phyloP scores from a whole-genome alignment of 2,797 vertebrate species.

The Chelmon rostratus region DNA sequence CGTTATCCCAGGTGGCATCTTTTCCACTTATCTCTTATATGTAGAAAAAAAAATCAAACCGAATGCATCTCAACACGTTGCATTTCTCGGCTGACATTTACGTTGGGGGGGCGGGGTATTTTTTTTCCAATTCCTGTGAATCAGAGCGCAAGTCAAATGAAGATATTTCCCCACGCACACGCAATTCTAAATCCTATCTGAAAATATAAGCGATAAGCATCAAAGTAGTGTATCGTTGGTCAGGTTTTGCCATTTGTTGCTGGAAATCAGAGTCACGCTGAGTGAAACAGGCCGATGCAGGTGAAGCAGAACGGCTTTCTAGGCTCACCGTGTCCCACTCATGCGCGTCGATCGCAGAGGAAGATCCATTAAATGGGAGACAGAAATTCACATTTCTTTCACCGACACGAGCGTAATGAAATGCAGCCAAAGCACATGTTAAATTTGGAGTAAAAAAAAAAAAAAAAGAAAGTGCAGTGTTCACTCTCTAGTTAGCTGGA shows the following conservation, averaged over 20 bases:
- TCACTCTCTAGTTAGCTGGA: constrained; percentile 11
- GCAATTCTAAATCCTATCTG: constrained; percentile 4
- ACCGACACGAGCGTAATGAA: constrained; percentile 6
- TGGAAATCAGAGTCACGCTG: background rate
- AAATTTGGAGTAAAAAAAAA: constrained; percentile 10
- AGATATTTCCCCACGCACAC: background rate
- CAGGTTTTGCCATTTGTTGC: background rate
- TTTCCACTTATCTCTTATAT: constrained; percentile 25
- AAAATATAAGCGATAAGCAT: background rate
- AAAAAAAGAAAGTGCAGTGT: constrained; percentile 2
- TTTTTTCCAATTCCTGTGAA: constrained; percentile 2
- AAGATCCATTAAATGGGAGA: background rate
- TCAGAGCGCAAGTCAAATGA: constrained; percentile 2
- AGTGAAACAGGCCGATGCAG: constrained; percentile 1
- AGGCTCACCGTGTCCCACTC: background rate
- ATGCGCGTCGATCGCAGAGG: constrained; percentile 7
- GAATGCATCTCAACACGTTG: background rate
- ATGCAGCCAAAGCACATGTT: constrained; percentile 10
- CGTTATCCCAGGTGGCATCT: constrained; percentile 27
- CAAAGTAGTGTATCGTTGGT: background rate
- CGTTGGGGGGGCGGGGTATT: background rate
- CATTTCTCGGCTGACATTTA: constrained; percentile 33
- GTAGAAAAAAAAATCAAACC: constrained; percentile 17
- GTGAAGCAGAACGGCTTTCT: constrained; percentile 1
- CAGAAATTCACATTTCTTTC: background rate